Evolutionary conservation across 2,797 vertebrate species (phyloP).

Genomic region (Enteromius thamalakanensis): DNA sequence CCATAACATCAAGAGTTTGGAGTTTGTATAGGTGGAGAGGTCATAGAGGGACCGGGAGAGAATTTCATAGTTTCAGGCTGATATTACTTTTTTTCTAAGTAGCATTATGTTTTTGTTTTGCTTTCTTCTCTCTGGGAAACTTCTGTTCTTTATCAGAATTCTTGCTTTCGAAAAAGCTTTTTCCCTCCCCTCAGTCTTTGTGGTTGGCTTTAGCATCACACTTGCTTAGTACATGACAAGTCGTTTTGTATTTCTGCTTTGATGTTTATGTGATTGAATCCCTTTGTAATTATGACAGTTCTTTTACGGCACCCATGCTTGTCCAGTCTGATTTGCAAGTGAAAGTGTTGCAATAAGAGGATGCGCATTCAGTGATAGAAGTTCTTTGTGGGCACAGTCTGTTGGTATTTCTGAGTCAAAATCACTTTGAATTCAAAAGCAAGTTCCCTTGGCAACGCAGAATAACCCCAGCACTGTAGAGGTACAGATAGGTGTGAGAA

Average conservation of each 20-base stretch:
- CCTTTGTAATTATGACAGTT: conserved; percentile 27
- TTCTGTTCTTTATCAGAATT: neutral
- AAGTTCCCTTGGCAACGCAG: conserved; percentile 66
- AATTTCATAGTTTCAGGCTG: neutral
- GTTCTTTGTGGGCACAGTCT: conserved; percentile 56
- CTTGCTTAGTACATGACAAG: conserved; percentile 21
- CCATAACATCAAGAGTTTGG: neutral
- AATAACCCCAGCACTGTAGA: conserved; percentile 49
- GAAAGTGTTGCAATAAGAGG: conserved; percentile 52
- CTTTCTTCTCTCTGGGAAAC: neutral
- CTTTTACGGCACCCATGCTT: conserved; percentile 38
- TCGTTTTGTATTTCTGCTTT: conserved; percentile 28
- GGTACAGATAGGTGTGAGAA: conserved; percentile 59
- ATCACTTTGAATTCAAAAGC: conserved; percentile 62
- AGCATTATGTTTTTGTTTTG: neutral
- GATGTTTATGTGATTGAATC: conserved; percentile 27
- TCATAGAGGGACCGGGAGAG: neutral
- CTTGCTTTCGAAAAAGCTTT: conserved; percentile 5
- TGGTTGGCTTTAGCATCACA: neutral
- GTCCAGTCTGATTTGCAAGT: conserved; percentile 50
- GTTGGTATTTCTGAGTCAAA: conserved; percentile 57
- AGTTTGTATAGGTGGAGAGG: neutral
- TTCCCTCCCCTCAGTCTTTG: too few relatives aligned
- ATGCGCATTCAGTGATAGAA: conserved; percentile 50
- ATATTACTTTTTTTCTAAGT: neutral